Conservation (phyloP, 1,140 invertebrate genomes). For the Macrobrachium nipponense region DNA sequence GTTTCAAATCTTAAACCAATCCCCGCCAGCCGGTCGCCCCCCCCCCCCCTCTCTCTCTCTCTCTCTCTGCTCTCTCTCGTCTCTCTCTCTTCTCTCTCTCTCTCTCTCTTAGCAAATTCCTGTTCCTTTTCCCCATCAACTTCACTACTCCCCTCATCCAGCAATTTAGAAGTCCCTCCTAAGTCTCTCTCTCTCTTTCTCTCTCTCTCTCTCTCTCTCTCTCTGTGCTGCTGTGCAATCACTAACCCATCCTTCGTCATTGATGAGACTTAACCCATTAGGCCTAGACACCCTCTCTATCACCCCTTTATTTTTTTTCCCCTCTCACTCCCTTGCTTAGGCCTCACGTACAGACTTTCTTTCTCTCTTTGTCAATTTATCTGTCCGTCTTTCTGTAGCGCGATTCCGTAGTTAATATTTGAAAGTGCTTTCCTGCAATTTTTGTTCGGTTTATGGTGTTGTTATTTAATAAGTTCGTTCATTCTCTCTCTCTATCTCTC, state of each 20-base stretch:
- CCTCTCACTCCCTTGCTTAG: neutral
- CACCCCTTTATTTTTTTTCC: neutral
- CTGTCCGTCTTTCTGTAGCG: no score
- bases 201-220: neutral
- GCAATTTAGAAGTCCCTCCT: neutral
- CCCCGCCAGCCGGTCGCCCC: no score
- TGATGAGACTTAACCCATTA: conserved; percentile 41
- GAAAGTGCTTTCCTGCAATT: no score
- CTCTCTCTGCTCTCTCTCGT: neutral
- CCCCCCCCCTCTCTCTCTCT: no score
- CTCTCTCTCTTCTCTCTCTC: neutral
- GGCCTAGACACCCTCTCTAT: conserved; percentile 22
- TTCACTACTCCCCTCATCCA: no score
- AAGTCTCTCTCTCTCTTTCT: neutral
- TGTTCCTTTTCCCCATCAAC: neutral
- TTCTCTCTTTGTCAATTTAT: no score
- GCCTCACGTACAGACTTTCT: no score
- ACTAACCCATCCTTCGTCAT: conserved; percentile 9
- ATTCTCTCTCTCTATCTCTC: neutral
- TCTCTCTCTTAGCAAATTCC: neutral
- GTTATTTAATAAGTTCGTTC: neutral
- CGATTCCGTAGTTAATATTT: no score
- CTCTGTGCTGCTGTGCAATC: neutral
- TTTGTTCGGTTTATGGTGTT: neutral
- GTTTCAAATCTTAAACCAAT: no score